Percentiles rank a stretch among this genome's conserved stretches.
Conservation (phyloP, 2,888 invertebrate species). For the Drosophila flavopinicola region DNA sequence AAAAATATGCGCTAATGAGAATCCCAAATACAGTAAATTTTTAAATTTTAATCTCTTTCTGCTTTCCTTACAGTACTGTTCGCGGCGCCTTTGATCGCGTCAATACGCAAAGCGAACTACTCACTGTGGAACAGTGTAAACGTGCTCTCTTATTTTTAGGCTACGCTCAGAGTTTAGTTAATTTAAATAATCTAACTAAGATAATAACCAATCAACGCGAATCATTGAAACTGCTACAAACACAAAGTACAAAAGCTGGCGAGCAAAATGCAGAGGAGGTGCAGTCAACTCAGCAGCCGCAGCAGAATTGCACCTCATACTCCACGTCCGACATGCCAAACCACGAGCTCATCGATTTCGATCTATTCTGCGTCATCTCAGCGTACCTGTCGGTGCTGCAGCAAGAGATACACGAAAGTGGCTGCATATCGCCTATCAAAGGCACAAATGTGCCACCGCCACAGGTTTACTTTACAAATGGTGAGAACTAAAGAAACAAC, state of each 20-base stretch:
- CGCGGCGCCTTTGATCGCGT: slow-evolving; percentile 85
- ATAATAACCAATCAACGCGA: slow-evolving; percentile 82
- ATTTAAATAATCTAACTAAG: slow-evolving; percentile 82
- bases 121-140: slow-evolving; percentile 84
- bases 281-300: slow-evolving; percentile 2
- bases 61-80: slow-evolving; percentile 78
- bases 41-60: neutral
- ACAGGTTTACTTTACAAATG: slow-evolving; percentile 84
- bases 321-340: slow-evolving; percentile 27
- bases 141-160: slow-evolving; percentile 84
- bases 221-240: slow-evolving; percentile 74
- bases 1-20: no score
- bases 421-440: slow-evolving; percentile 85
- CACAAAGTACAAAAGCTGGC: slow-evolving; percentile 60
- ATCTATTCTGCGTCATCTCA: slow-evolving; percentile 84
- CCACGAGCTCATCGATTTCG: slow-evolving; percentile 81
- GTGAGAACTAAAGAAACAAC: slow-evolving; percentile 53
- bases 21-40: no score
- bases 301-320: slow-evolving; percentile 8
- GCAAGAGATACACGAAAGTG: slow-evolving; percentile 84
- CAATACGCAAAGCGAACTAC: slow-evolving; percentile 80
- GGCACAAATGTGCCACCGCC: slow-evolving; percentile 84
- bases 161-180: slow-evolving; percentile 84
- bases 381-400: slow-evolving; percentile 84
- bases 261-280: slow-evolving; percentile 14